A percentile compares a stretch with the other conserved stretches of the same genome.
Conservation (phyloP, 1,140 invertebrate species). For the Pinna nobilis region DNA sequence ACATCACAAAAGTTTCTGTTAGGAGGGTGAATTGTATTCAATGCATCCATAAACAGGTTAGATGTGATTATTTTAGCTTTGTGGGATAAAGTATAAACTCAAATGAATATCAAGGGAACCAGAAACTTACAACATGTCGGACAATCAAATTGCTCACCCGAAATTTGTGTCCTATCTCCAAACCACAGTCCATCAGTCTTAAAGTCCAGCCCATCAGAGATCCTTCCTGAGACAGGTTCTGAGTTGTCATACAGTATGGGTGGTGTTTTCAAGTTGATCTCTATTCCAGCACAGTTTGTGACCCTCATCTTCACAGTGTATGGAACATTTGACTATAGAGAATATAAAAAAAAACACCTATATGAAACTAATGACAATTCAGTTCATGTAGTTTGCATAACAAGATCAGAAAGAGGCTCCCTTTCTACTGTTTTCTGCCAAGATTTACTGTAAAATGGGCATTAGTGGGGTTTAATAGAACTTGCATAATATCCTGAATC, state of each 20-base stretch:
- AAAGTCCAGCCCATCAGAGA: conserved; percentile 44
- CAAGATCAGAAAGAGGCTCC: no score
- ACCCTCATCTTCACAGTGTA: conserved; percentile 46
- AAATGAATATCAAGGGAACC: background rate
- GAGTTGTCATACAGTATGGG: conserved; percentile 45
- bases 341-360: background rate
- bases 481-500: no score
- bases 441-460: no score
- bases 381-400: background rate
- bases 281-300: conserved; percentile 43
- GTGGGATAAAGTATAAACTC: background rate
- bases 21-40: no score
- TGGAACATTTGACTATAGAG: conserved; percentile 24
- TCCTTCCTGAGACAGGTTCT: conserved; percentile 34
- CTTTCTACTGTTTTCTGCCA: no score
- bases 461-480: no score
- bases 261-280: conserved; percentile 5
- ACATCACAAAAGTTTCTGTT: no score
- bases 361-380: background rate
- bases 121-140: background rate
- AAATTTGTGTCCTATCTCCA: conserved; percentile 16
- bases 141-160: conserved; percentile 28
- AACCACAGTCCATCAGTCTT: conserved; percentile 42
- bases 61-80: background rate
- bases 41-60: background rate